A percentile compares a stretch with the other conserved stretches of the same genome.
phyloP scores from a whole-genome alignment of 1,140 invertebrate species.

The Sarcophaga bullata region DNA sequence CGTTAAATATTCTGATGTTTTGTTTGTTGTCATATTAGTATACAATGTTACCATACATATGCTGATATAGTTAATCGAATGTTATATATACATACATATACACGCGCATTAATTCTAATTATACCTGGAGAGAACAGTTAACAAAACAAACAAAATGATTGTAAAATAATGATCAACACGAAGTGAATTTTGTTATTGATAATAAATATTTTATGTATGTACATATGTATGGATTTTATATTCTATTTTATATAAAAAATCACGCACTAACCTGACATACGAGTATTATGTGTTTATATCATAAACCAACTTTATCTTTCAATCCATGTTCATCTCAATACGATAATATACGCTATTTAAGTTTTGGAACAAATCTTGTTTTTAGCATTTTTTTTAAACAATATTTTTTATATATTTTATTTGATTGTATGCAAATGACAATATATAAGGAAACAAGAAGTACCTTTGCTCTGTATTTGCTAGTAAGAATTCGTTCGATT shows the following conservation, averaged over 20 bases:
- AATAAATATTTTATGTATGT: neutral
- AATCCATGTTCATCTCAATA: slow-evolving; percentile 10
- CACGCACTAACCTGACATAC: neutral
- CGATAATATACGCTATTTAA: neutral
- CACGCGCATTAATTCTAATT: no score
- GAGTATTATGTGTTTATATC: no score
- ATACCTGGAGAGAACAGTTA: neutral
- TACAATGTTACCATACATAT: no score
- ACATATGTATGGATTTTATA: neutral
- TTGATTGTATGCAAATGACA: slow-evolving; percentile 44
- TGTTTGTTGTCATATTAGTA: no score
- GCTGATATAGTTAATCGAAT: no score
- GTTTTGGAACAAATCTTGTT: slow-evolving; percentile 28
- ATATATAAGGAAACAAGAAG: slow-evolving; percentile 64
- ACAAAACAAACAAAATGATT: neutral
- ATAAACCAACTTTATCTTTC: neutral
- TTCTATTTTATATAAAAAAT: no score
- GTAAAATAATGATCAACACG: neutral
- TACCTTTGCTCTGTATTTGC: slow-evolving; percentile 60
- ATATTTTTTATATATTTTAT: slow-evolving; percentile 1
- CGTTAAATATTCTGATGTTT: no score
- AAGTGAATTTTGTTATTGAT: neutral
- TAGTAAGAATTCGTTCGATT: slow-evolving; percentile 61
- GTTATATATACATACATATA: no score
- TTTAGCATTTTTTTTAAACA: slow-evolving; percentile 39